phyloP scores from a whole-genome alignment of 2,888 invertebrate species.

The Rhingia campestris region DNA sequence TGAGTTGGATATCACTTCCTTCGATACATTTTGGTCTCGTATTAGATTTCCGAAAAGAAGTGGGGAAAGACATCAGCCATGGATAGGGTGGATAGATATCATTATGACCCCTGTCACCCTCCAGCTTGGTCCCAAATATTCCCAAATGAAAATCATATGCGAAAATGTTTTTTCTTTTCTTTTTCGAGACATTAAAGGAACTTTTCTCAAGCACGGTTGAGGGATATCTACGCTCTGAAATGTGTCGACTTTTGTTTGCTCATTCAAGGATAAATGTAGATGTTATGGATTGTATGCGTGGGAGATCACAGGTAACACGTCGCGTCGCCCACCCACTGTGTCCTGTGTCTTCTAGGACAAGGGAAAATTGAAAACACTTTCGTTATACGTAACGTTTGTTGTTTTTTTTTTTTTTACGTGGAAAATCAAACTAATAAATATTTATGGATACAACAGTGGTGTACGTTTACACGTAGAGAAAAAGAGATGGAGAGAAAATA shows the following conservation, averaged over 20 bases:
- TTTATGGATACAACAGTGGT: slow-evolving; percentile 59
- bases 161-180: slow-evolving; percentile 58
- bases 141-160: slow-evolving; percentile 73
- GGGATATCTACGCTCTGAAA: slow-evolving; percentile 38
- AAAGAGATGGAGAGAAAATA: neutral
- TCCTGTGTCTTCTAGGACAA: neutral
- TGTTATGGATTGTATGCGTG: slow-evolving; percentile 55
- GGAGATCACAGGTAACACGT: slow-evolving; percentile 51
- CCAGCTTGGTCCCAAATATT: slow-evolving; percentile 37
- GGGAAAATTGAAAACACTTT: slow-evolving; percentile 69
- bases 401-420: slow-evolving; percentile 54
- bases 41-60: slow-evolving; percentile 52
- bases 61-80: neutral
- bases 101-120: slow-evolving; percentile 14
- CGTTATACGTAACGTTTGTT: slow-evolving; percentile 42
- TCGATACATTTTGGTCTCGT: slow-evolving; percentile 56
- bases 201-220: slow-evolving; percentile 47
- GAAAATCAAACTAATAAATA: slow-evolving; percentile 72
- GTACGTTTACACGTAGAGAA: too few species aligned
- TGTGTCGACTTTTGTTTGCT: slow-evolving; percentile 72
- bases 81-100: slow-evolving; percentile 40
- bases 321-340: slow-evolving; percentile 4
- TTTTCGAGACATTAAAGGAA: neutral
- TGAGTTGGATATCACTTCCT: slow-evolving; percentile 59
- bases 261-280: slow-evolving; percentile 63